Base-by-base conservation (phyloP, 2,888 invertebrate species). In the Drosophila merina region DNA sequence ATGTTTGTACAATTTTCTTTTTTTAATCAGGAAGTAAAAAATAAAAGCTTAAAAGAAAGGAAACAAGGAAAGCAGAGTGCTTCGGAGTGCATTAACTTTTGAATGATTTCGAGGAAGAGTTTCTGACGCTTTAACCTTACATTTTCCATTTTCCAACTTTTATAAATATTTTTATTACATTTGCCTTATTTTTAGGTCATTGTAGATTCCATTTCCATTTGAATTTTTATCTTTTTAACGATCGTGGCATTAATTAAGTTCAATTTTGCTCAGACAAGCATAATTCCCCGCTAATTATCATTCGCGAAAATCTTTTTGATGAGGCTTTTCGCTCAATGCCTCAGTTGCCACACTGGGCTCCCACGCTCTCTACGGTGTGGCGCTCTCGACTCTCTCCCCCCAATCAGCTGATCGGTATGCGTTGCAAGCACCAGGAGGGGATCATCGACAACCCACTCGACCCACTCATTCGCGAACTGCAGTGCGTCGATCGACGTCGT, bases 401-500 rank as follows among this genome's bases (percentile, higher is more conserved):
- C 36, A 36, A 33, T 8, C 47, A 47, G 47, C 36, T 38, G 47
- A 3, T 47, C 8, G 28, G 6, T 59, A 6, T 59, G 60, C 47
- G 60, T 31, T 60, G 60, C 60, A 59, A 20, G 36, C 47, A 8
- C 59, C 48, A 30, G 36, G 40, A 14, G 60, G 47, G 57, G 28
- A 20, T 14, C 52, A 42, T 42, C 20, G 36, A 2, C 20, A 20
- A 20, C 20, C 20, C 20, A 20, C 40, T 12, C 25, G 30, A 14
- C 59, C 60, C 60, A 52, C 56, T 56, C 67, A 66, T 30, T 67
- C 56, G 44, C 56, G 33, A 57, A 14, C 9, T 45, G 67, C 48
- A 56, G 48, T 58, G 68, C 52, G 60, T 69, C 54, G 60, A 62
- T 60, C 60, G 60, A 62, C 60, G 60, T 62, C 31, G 60, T 60